Percentiles rank a stretch among this genome's conserved stretches.
Evolutionary conservation across 1,140 invertebrate genomes (phyloP).

Genomic region (Atta colombica): DNA sequence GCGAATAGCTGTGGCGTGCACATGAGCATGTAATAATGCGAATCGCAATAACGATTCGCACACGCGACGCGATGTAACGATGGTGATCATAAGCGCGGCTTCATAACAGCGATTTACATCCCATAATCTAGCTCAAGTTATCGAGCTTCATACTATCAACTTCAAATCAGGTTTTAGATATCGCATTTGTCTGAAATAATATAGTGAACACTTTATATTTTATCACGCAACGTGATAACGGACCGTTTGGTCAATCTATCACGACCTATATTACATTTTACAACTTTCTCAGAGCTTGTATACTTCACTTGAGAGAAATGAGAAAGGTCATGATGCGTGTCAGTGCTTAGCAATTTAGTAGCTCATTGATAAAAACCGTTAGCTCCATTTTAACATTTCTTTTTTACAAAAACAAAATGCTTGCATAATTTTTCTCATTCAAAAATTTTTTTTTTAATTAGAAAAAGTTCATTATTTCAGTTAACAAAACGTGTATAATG

Average conservation of each 20-base stretch:
- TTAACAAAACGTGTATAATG: no score
- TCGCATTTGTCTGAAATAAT: constrained; percentile 40
- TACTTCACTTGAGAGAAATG: background rate
- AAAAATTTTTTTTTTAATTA: no score
- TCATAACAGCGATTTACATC: constrained; percentile 58
- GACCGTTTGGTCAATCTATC: background rate
- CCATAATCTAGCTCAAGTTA: constrained; percentile 43
- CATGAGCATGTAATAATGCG: constrained; percentile 46
- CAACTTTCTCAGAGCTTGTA: constrained; percentile 18
- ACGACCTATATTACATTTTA: constrained; percentile 15
- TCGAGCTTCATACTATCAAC: constrained; percentile 36
- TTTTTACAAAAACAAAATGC: no score
- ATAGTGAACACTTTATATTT: constrained; percentile 26
- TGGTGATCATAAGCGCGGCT: constrained; percentile 12
- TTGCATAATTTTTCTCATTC: no score
- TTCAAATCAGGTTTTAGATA: constrained; percentile 38
- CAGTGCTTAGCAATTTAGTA: no score
- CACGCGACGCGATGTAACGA: constrained; percentile 19
- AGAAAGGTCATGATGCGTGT: background rate
- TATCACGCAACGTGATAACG: background rate
- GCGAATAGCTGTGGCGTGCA: constrained; percentile 26
- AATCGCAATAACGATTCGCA: constrained; percentile 42
- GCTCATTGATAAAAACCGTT: no score
- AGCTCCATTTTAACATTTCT: no score
- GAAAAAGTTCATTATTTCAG: no score